Conservation (phyloP, 2,888 invertebrate species). For the Phalangium opilio region DNA sequence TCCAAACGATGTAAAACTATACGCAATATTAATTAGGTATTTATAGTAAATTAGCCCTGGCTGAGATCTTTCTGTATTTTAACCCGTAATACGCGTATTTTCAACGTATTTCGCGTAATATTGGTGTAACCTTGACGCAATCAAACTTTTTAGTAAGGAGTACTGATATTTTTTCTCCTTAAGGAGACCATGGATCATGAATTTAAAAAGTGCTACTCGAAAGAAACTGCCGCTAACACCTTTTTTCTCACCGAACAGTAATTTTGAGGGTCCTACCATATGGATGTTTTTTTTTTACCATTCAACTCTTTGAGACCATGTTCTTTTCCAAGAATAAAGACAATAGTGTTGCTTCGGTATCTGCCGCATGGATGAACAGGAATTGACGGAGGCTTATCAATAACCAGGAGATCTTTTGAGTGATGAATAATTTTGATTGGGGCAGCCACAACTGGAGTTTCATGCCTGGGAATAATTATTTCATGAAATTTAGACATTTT, state of each 20-base stretch:
- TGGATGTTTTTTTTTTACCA: too few species aligned
- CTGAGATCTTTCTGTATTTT: slow-evolving; percentile 2
- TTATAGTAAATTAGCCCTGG: not conserved
- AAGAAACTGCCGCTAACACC: too few species aligned
- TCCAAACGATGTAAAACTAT: slow-evolving; percentile 80
- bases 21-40: slow-evolving; percentile 17
- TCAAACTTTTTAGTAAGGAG: too few species aligned
- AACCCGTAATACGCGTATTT: not conserved
- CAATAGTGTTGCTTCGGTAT: slow-evolving; percentile 92
- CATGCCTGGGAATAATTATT: slow-evolving; percentile 82
- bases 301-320: slow-evolving; percentile 82
- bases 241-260: too few species aligned
- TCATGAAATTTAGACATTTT: not conserved
- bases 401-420: slow-evolving; percentile 97
- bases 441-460: slow-evolving; percentile 91
- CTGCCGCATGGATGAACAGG: slow-evolving; percentile 98
- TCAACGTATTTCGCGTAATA: too few species aligned
- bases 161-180: too few species aligned
- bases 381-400: slow-evolving; percentile 99
- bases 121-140: too few species aligned
- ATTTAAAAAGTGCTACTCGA: too few species aligned
- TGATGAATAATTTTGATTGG: slow-evolving; percentile 93
- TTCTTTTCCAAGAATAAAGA: slow-evolving; percentile 90
- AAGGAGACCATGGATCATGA: too few species aligned
- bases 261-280: too few species aligned